Percentiles rank a stretch among this genome's conserved stretches.
Conservation (phyloP, 2,888 invertebrate species). For the Caenorhabditis sp. region DNA sequence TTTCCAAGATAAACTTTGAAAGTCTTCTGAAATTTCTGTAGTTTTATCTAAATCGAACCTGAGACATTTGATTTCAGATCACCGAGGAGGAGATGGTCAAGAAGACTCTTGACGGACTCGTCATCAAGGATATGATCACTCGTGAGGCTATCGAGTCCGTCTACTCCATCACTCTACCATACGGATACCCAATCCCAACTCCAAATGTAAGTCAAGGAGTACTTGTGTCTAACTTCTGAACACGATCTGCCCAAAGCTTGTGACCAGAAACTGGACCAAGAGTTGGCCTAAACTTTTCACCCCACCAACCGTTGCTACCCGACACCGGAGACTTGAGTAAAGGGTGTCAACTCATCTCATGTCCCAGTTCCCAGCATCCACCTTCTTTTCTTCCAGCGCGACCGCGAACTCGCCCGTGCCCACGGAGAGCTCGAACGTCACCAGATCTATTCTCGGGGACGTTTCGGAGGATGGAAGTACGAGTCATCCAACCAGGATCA, state of each 20-base stretch:
- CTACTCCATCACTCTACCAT: conserved; percentile 79
- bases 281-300: too few relatives aligned
- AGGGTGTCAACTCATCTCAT: too few relatives aligned
- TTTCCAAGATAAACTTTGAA: too few relatives aligned
- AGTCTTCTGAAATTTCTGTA: too few relatives aligned
- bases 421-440: conserved; percentile 79
- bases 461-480: conserved; percentile 83
- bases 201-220: conserved; percentile 69
- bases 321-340: too few relatives aligned
- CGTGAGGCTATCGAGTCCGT: conserved; percentile 80
- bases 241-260: not conserved
- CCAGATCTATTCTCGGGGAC: conserved; percentile 81
- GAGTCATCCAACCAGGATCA: conserved; percentile 81
- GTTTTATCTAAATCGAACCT: not conserved
- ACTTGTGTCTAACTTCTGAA: not conserved
- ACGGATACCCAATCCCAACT: conserved; percentile 83
- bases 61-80: conserved; percentile 56
- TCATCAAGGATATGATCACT: conserved; percentile 80
- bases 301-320: too few relatives aligned
- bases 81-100: conserved; percentile 79
- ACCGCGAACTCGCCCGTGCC: conserved; percentile 80
- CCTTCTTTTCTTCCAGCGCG: conserved; percentile 76
- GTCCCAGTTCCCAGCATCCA: too few relatives aligned
- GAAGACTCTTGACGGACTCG: conserved; percentile 80
- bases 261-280: not conserved